Conservation (phyloP, 2,797 vertebrate genomes). For the Menidia menidia region DNA sequence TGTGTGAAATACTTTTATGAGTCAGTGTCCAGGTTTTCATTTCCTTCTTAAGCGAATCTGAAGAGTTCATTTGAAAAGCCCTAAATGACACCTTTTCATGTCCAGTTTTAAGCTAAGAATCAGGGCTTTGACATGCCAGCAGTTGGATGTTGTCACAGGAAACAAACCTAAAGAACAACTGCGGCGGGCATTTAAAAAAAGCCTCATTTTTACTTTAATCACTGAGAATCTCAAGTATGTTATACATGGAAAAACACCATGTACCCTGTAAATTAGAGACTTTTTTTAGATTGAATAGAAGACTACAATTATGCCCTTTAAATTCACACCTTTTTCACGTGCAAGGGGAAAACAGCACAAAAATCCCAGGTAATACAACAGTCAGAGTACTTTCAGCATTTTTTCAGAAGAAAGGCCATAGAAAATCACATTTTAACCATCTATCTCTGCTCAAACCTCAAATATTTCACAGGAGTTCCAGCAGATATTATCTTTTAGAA, state of each 20-base stretch:
- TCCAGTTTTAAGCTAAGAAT: background rate
- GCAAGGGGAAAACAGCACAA: background rate
- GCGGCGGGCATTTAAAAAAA: background rate
- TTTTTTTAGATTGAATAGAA: background rate
- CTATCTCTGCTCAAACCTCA: background rate
- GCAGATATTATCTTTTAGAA: background rate
- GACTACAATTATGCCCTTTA: background rate
- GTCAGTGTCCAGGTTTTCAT: no score
- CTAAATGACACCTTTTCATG: background rate
- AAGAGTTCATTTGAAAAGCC: no score
- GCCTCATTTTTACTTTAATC: background rate
- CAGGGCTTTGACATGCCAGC: background rate
- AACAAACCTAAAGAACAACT: background rate
- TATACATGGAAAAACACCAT: background rate
- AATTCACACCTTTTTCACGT: background rate
- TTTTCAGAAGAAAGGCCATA: background rate
- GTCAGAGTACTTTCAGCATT: background rate
- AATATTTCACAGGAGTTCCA: no score
- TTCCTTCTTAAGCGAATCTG: no score
- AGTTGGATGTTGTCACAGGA: background rate
- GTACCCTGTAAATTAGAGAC: background rate
- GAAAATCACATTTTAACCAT: background rate
- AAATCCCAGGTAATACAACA: background rate
- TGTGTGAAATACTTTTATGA: background rate
- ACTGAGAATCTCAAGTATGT: no score